Conservation (phyloP, 2,797 vertebrate species). For the Liasis olivaceus region DNA sequence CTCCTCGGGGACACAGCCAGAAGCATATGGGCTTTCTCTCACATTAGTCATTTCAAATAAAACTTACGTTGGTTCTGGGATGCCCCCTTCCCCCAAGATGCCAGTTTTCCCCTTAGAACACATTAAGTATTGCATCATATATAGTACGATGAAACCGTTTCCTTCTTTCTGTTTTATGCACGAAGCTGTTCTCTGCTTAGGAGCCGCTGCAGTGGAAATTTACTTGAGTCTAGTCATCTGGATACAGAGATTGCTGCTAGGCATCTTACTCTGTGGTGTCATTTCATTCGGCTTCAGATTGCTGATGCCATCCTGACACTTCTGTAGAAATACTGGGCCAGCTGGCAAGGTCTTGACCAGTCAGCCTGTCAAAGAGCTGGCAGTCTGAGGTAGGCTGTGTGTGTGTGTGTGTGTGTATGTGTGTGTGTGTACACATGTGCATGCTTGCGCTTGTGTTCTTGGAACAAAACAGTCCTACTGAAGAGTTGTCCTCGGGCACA, state of each 20-base stretch:
- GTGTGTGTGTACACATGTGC: not conserved
- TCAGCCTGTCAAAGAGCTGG: conserved; percentile 68
- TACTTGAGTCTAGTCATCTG: not conserved
- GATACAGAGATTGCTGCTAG: conserved; percentile 16
- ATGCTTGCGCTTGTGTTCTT: conserved; percentile 54
- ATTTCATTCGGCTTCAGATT: conserved; percentile 45
- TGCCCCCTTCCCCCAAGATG: too few relatives aligned
- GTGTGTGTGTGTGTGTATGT: not conserved
- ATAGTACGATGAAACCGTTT: conserved; percentile 22
- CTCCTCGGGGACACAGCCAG: too few relatives aligned
- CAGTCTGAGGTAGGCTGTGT: conserved; percentile 61
- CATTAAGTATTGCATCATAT: not conserved
- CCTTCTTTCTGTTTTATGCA: conserved; percentile 2
- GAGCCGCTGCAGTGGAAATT: not conserved
- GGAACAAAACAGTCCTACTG: conserved; percentile 71
- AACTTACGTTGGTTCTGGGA: too few relatives aligned
- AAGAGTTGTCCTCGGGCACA: conserved; percentile 53
- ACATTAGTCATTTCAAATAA: too few relatives aligned
- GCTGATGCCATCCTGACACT: conserved; percentile 58
- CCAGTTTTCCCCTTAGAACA: not conserved
- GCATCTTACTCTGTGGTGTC: conserved; percentile 14
- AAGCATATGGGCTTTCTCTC: too few relatives aligned
- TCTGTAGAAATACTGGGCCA: conserved; percentile 49
- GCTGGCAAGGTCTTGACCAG: conserved; percentile 64
- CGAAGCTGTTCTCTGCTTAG: conserved; percentile 1